A percentile compares a stretch with the other conserved stretches of the same genome.
These are phyloP conservation scores for Gnathochromis pfefferi DNA, from an alignment of 2,113 vertebrate species.

Conservation along the genomic window DNA sequence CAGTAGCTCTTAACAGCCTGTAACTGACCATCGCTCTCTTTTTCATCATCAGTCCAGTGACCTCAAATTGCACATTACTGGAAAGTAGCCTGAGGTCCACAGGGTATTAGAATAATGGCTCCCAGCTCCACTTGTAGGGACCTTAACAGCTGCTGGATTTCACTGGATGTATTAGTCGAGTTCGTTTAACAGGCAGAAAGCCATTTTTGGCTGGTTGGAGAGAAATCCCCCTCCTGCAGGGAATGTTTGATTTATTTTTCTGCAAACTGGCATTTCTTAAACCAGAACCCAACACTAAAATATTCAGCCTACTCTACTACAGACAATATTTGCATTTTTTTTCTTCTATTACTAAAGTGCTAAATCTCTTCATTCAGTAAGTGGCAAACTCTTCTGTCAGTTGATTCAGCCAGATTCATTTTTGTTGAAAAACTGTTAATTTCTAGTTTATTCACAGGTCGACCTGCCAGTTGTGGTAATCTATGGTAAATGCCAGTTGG, in stretches of 20 bases:
- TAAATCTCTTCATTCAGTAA: not conserved
- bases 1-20: not conserved
- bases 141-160: not conserved
- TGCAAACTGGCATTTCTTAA: not conserved
- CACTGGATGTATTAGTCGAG: not conserved
- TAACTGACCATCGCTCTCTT: not conserved
- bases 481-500: not conserved
- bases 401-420: not conserved
- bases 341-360: not conserved
- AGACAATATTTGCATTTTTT: not conserved
- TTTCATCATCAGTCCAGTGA: not conserved
- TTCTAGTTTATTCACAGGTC: not conserved
- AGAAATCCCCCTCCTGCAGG: not conserved
- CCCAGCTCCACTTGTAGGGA: not conserved
- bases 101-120: not conserved
- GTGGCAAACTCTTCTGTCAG: not conserved
- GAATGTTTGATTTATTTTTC: not conserved
- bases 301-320: not conserved
- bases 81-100: not conserved
- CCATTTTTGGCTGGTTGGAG: not conserved
- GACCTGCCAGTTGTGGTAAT: not conserved
- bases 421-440: not conserved
- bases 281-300: not conserved
- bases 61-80: not conserved
- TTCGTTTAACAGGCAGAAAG: not conserved